Conservation (phyloP, 2,113 vertebrate genomes). For the Callionymus lyra region DNA sequence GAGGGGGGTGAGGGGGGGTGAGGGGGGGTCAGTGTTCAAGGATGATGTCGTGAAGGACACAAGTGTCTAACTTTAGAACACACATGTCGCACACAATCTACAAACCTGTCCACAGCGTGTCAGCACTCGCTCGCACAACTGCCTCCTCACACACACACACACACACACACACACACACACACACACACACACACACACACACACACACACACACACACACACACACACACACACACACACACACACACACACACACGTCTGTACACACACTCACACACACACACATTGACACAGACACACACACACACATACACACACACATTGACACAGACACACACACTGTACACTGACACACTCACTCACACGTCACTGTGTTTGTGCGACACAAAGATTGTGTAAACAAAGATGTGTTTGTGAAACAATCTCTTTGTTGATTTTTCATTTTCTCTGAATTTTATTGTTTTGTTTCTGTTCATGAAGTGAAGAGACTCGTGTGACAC, state of each 20-base stretch:
- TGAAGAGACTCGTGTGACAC: too few relatives aligned
- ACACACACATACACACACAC: too few relatives aligned
- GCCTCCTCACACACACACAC: constrained; percentile 20
- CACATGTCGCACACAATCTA: constrained; percentile 53
- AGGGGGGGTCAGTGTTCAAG: constrained; percentile 33
- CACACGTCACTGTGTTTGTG: constrained; percentile 26
- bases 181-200: not conserved
- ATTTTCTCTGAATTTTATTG: constrained; percentile 35
- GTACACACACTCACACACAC: not conserved
- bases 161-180: not conserved
- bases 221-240: not conserved
- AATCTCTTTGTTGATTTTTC: constrained; percentile 22
- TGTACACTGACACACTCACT: not conserved
- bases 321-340: too few relatives aligned
- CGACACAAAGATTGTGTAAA: constrained; percentile 16
- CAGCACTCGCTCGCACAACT: constrained; percentile 50
- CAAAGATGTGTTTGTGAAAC: constrained; percentile 29
- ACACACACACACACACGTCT: too few relatives aligned
- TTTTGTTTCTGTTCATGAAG: constrained; percentile 34
- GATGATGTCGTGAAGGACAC: constrained; percentile 40
- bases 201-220: not conserved
- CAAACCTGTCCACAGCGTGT: constrained; percentile 56
- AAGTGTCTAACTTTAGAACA: constrained; percentile 61
- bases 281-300: too few relatives aligned
- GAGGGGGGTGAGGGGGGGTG: constrained; percentile 20